Evolutionary conservation across 2,888 invertebrate species (phyloP).

Genomic region (Rhyacophila evoluta): DNA sequence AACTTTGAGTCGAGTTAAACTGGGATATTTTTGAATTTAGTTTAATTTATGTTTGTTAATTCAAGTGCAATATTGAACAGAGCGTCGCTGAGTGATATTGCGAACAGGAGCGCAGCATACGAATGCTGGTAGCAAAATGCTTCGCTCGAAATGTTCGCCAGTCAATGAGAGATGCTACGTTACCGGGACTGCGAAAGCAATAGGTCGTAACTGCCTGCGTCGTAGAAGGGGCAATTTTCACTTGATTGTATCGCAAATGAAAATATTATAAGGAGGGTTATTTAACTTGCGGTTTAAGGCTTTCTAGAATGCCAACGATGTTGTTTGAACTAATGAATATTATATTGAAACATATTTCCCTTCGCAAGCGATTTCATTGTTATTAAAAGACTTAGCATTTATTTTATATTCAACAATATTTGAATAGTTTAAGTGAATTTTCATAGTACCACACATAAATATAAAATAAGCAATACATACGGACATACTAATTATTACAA

Average conservation of each 20-base stretch:
- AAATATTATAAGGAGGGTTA: background rate
- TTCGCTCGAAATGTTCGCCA: conserved; percentile 8
- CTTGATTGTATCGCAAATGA: background rate
- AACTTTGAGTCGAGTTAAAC: background rate
- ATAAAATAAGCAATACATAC: no score
- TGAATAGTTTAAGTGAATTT: no score
- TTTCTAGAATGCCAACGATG: background rate
- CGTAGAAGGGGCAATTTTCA: conserved; percentile 26
- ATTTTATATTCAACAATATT: no score
- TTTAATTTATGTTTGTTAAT: background rate
- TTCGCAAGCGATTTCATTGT: no score
- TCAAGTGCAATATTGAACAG: conserved; percentile 7
- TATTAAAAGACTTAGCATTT: no score
- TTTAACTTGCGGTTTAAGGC: background rate
- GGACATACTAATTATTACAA: no score
- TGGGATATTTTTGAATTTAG: background rate
- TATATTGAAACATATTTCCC: no score
- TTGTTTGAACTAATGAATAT: background rate
- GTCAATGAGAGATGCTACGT: conserved; percentile 1
- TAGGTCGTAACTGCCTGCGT: conserved; percentile 26
- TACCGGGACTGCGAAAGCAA: background rate
- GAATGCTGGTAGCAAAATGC: conserved; percentile 38
- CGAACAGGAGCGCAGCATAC: conserved; percentile 39
- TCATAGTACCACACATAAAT: no score
- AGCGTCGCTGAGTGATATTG: conserved; percentile 19